Base-by-base conservation (phyloP, 2,797 vertebrate genomes). In the Cynodonichthys magdalenae region DNA sequence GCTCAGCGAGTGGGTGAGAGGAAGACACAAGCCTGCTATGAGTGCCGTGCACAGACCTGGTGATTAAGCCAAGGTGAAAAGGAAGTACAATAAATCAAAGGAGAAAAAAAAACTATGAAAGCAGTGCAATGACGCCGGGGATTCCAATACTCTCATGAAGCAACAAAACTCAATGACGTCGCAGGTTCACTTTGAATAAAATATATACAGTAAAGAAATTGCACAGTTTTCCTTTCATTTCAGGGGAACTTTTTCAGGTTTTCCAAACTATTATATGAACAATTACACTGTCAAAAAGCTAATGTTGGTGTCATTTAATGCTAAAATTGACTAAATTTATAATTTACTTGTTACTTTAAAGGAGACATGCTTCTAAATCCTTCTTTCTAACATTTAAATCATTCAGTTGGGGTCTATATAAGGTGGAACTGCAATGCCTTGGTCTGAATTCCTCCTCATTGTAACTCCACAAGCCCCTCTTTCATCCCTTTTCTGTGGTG, bases 1-100 rank as follows among this genome's bases (percentile, higher is more conserved):
- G 74, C 64, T 80, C 59, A 62, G 67, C 69, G 81, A 80, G 84
- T 88, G 84, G 83, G 89, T 71, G 86, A 71, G 60, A 71, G 48
- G 45, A 73, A 82, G 80, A 89, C 79, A 75, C 65, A 80, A 69
- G 74, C 69, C 83, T 74, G 75, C 53, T 62, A 53, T 31, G 63
- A 84, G 69, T 11, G 1, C 56, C 53, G 58, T 54, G 65, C 60
- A 41, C 55, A 69, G 74, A 79, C 74, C 72, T 75, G 76, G 75
- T 87, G 75, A 87, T 87, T 83, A 80, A 84, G 74, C 62, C 61
- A 62, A 29, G 17, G 57, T 14, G 79, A 31, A 81, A 85, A 74
- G 82, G 86, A 82, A 82, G 78, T 6, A 74, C 51, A 75, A 80
- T 60, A 80, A 65, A 75, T 56, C 53, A 55, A 24, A 24, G 60